phyloP scores from a whole-genome alignment of 2,888 invertebrate species.

The Caenorhabditis sp. region DNA sequence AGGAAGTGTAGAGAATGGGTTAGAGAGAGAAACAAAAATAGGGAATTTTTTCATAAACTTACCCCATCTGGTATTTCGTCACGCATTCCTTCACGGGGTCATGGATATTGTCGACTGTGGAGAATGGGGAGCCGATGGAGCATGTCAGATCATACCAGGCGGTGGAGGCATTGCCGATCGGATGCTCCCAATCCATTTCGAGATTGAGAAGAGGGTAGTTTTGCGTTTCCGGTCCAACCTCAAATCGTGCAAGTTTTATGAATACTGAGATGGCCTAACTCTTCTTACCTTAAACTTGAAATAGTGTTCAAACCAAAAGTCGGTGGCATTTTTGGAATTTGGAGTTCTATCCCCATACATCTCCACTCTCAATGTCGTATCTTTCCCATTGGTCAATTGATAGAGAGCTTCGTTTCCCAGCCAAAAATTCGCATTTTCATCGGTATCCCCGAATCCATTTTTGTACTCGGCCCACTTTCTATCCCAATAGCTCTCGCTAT shows the following conservation, averaged over 20 bases:
- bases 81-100: constrained; percentile 74
- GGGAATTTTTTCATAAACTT: constrained; percentile 15
- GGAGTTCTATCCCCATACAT: constrained; percentile 78
- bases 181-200: constrained; percentile 64
- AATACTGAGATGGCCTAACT: background rate
- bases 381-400: constrained; percentile 53
- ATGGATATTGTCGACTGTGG: constrained; percentile 78
- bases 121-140: constrained; percentile 72
- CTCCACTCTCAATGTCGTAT: constrained; percentile 73
- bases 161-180: constrained; percentile 74
- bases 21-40: constrained; percentile 43
- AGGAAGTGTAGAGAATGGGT: background rate
- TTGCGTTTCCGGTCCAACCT: constrained; percentile 61
- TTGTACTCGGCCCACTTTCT: constrained; percentile 76
- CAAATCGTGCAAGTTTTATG: background rate
- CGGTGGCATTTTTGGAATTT: constrained; percentile 61
- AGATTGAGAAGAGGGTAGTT: constrained; percentile 58
- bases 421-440: constrained; percentile 71
- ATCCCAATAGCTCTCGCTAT: constrained; percentile 73
- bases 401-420: constrained; percentile 78
- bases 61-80: constrained; percentile 77
- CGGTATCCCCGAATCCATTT: constrained; percentile 73
- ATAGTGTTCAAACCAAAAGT: constrained; percentile 71
- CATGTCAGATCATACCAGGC: constrained; percentile 78
- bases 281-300: constrained; percentile 52